phyloP scores from a whole-genome alignment of 2,888 invertebrate genomes.

The Temnothorax unifasciatus region DNA sequence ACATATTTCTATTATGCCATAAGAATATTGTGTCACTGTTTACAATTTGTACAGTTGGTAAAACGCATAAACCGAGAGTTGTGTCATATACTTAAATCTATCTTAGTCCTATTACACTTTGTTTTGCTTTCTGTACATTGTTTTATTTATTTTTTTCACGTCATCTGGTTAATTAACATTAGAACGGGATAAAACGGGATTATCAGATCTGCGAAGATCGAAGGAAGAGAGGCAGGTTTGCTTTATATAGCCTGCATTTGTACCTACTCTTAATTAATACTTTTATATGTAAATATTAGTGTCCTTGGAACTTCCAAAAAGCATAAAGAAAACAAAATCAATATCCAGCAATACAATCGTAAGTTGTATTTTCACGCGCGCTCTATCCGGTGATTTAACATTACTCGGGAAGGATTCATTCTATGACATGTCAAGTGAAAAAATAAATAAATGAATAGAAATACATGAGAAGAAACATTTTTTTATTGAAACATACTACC shows the following conservation, averaged over 20 bases:
- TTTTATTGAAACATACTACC: slow-evolving; percentile 40
- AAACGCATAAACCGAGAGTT: slow-evolving; percentile 60
- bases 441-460: slow-evolving; percentile 67
- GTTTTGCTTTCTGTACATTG: slow-evolving; percentile 71
- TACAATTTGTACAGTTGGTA: slow-evolving; percentile 72
- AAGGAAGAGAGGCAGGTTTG: slow-evolving; percentile 43
- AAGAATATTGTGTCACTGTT: slow-evolving; percentile 64
- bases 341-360: slow-evolving; percentile 57
- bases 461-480: slow-evolving; percentile 26
- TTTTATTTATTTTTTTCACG: slow-evolving; percentile 73
- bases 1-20: slow-evolving; percentile 73
- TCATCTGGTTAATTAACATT: slow-evolving; percentile 63
- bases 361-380: slow-evolving; percentile 52
- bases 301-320: slow-evolving; percentile 38
- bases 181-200: slow-evolving; percentile 60
- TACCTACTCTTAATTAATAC: slow-evolving; percentile 69
- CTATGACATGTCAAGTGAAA: slow-evolving; percentile 64
- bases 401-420: slow-evolving; percentile 53
- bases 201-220: slow-evolving; percentile 66
- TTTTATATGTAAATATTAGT: slow-evolving; percentile 73
- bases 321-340: slow-evolving; percentile 23
- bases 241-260: slow-evolving; percentile 61
- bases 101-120: slow-evolving; percentile 66
- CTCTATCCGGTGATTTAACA: slow-evolving; percentile 58
- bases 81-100: slow-evolving; percentile 65